These are phyloP conservation scores for Isaurus tuberculatus DNA, from an alignment of 92 coral and sea anemone genomes.

Conservation along the genomic window DNA sequence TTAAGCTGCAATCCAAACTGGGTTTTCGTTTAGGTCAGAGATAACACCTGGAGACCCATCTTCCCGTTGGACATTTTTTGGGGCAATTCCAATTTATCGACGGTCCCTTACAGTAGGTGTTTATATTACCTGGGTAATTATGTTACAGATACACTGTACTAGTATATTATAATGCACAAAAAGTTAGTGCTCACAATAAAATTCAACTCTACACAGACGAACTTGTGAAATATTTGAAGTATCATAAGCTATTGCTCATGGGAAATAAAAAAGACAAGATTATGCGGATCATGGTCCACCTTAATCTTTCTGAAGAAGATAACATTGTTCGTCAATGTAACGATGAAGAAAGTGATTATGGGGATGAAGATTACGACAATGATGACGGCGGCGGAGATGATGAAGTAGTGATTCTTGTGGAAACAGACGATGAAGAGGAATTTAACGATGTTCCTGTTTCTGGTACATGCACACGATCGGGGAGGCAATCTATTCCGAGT, in stretches of 20 bases:
- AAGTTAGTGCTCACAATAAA: background rate
- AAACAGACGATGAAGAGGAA: no score
- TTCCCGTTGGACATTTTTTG: background rate
- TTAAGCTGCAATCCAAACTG: background rate
- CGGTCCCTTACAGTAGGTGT: slow-evolving; percentile 3
- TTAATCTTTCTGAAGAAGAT: no score
- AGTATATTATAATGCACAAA: background rate
- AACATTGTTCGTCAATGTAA: no score
- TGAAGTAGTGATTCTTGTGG: no score
- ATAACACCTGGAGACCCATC: background rate
- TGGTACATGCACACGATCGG: no score
- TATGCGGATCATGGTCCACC: background rate
- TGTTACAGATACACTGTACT: background rate
- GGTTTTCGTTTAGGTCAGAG: background rate
- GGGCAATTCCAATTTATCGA: background rate
- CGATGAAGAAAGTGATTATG: no score
- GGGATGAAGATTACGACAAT: no score
- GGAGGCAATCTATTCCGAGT: no score
- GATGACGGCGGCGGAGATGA: no score
- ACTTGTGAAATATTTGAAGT: slow-evolving; percentile 39
- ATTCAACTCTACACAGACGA: slow-evolving; percentile 29
- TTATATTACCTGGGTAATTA: background rate
- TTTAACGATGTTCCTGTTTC: no score
- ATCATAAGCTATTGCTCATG: slow-evolving; percentile 25
- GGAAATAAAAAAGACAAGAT: slow-evolving; percentile 54